phyloP scores from a whole-genome alignment of 2,113 vertebrate genomes.

The Tachycineta bicolor region DNA sequence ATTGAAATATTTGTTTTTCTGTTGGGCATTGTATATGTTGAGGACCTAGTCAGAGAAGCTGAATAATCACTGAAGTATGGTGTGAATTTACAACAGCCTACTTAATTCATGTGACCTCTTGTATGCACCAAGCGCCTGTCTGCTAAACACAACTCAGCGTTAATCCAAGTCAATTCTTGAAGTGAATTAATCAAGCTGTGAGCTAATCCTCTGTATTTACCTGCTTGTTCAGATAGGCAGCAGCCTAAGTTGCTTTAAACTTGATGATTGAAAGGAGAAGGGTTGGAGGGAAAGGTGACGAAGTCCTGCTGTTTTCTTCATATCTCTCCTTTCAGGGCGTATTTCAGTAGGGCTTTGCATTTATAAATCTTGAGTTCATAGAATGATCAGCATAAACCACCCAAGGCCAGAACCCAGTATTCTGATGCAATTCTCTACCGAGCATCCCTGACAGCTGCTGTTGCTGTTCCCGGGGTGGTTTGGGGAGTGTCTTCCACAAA shows the following conservation, averaged over 20 bases:
- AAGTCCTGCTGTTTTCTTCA: neutral
- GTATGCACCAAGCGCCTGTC: neutral
- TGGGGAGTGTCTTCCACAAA: neutral
- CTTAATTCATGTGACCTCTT: constrained; percentile 31
- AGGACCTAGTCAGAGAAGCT: neutral
- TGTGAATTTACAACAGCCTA: constrained; percentile 7
- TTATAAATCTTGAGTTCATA: neutral
- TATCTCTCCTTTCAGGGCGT: neutral
- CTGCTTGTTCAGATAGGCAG: constrained; percentile 9
- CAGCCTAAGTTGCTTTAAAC: neutral
- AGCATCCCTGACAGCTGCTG: neutral
- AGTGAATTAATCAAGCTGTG: constrained; percentile 11
- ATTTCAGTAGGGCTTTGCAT: neutral
- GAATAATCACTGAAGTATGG: constrained; percentile 1
- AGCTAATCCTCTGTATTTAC: constrained; percentile 43
- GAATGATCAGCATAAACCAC: constrained; percentile 5
- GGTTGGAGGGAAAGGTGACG: neutral
- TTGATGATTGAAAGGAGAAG: neutral
- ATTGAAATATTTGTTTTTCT: neutral
- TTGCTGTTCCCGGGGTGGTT: neutral
- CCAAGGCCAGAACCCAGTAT: neutral
- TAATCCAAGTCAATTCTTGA: constrained; percentile 42
- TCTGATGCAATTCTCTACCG: neutral
- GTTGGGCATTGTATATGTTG: neutral
- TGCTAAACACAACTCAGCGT: neutral